Conservation (phyloP, 1,140 invertebrate genomes). For the Nephila pilipes region DNA sequence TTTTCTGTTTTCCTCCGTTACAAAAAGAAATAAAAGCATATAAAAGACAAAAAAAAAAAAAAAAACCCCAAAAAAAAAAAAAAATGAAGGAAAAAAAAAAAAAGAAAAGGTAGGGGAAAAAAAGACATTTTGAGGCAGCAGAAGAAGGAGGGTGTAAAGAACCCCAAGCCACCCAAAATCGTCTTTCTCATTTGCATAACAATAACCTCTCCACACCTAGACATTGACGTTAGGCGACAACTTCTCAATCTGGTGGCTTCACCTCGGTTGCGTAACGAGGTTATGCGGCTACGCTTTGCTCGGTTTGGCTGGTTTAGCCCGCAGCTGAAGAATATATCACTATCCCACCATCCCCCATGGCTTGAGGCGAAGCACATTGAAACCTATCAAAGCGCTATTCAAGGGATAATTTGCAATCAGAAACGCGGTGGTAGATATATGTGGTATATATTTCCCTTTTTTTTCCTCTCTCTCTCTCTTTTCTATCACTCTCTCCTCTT, state of each 20-base stretch:
- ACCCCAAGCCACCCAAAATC: slow-evolving; percentile 50
- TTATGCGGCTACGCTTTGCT: slow-evolving; percentile 60
- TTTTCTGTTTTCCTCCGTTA: slow-evolving; percentile 20
- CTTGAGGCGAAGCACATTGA: slow-evolving; percentile 65
- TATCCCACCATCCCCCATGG: slow-evolving; percentile 40
- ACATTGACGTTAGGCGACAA: slow-evolving; percentile 70
- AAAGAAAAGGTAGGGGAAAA: not conserved
- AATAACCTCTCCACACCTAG: slow-evolving; percentile 54
- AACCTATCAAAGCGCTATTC: slow-evolving; percentile 76
- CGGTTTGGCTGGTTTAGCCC: slow-evolving; percentile 52
- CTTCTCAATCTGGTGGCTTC: slow-evolving; percentile 69
- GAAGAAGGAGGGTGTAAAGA: no score
- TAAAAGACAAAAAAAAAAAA: not conserved
- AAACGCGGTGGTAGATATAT: slow-evolving; percentile 55
- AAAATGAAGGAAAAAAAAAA: not conserved
- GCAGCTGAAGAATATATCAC: slow-evolving; percentile 64
- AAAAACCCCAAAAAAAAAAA: not conserved
- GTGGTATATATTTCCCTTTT: not conserved
- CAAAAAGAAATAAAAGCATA: not conserved
- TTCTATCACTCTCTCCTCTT: not conserved
- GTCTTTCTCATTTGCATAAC: slow-evolving; percentile 69
- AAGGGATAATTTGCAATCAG: slow-evolving; percentile 74
- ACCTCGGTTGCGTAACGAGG: slow-evolving; percentile 59
- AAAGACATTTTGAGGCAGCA: not conserved
- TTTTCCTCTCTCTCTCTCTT: not conserved